Conservation (phyloP, 1,140 invertebrate species). For the Ceratosolen fusciceps region DNA sequence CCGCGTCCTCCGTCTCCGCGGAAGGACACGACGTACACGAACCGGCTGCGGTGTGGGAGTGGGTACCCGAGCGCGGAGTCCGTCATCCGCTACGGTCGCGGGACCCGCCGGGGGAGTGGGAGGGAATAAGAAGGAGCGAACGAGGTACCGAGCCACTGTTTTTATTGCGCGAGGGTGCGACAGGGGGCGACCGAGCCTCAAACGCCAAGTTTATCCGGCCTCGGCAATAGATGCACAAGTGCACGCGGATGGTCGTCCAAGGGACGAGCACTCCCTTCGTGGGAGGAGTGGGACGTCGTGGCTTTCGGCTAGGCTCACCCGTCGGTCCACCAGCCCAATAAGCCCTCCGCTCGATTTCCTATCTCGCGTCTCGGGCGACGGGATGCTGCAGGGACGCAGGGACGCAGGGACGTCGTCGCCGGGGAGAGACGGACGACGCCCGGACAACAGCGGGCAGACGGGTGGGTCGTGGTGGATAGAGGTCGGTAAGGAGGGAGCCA, state of each 20-base stretch:
- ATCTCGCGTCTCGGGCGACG: constrained; percentile 27
- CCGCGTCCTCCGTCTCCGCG: neutral
- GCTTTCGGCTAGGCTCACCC: too few relatives aligned
- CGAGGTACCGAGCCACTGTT: neutral
- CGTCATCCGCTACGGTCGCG: too few relatives aligned
- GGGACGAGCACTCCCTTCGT: constrained; percentile 17
- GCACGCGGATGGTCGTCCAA: constrained; percentile 36
- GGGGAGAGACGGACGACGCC: constrained; percentile 28
- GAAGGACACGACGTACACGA: neutral
- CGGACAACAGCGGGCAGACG: constrained; percentile 41
- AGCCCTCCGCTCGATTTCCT: neutral
- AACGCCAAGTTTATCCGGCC: constrained; percentile 31
- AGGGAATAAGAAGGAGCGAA: neutral
- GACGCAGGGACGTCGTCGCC: constrained; percentile 24
- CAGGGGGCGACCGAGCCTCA: neutral
- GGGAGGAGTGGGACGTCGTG: too few relatives aligned
- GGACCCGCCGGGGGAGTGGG: neutral
- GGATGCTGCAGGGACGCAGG: constrained; percentile 25
- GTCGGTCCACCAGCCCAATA: too few relatives aligned
- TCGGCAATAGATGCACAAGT: constrained; percentile 39
- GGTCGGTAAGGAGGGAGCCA: constrained; percentile 19
- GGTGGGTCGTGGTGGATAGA: too few relatives aligned
- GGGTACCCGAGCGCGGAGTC: neutral
- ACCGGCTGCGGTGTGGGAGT: neutral
- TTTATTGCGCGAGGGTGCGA: constrained; percentile 24